A percentile compares a stretch with the other conserved stretches of the same genome.
Conservation (phyloP, 2,888 invertebrate genomes). For the Pseudeuparius sepicola region DNA sequence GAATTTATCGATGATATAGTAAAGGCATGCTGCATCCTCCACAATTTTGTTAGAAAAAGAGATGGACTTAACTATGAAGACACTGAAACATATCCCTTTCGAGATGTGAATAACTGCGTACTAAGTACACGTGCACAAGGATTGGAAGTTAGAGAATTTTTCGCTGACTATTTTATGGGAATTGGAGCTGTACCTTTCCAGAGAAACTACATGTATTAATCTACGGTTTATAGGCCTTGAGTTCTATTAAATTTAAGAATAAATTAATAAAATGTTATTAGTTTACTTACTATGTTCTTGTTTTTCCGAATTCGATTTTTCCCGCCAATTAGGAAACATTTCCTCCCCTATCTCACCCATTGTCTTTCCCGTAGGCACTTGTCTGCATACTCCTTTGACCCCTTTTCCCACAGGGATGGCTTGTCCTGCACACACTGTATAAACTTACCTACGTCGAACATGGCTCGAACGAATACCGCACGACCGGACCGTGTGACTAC, state of each 20-base stretch:
- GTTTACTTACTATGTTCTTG: slow-evolving; percentile 6
- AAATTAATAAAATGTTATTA: neutral
- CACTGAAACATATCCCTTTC: slow-evolving; percentile 13
- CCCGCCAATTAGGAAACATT: slow-evolving; percentile 13
- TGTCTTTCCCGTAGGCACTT: slow-evolving; percentile 8
- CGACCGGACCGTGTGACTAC: too few relatives aligned
- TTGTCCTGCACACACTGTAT: slow-evolving; percentile 13
- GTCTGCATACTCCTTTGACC: slow-evolving; percentile 10
- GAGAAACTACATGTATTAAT: too few relatives aligned
- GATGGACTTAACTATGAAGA: slow-evolving; percentile 14
- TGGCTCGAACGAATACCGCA: too few relatives aligned
- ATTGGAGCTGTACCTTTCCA: too few relatives aligned
- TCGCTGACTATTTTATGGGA: too few relatives aligned
- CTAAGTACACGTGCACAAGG: too few relatives aligned
- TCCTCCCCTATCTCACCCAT: slow-evolving; percentile 11
- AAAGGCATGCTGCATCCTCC: slow-evolving; percentile 14
- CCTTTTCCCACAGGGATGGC: slow-evolving; percentile 13
- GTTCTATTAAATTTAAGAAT: too few relatives aligned
- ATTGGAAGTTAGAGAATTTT: too few relatives aligned
- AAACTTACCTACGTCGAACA: slow-evolving; percentile 16
- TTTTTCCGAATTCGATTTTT: slow-evolving; percentile 1
- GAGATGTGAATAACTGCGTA: slow-evolving; percentile 8
- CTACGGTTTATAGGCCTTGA: too few relatives aligned
- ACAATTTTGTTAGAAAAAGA: slow-evolving; percentile 12
- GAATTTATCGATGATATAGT: slow-evolving; percentile 14